Base-by-base conservation (phyloP, 2,113 vertebrate species). In the Sisor rabdophorus region DNA sequence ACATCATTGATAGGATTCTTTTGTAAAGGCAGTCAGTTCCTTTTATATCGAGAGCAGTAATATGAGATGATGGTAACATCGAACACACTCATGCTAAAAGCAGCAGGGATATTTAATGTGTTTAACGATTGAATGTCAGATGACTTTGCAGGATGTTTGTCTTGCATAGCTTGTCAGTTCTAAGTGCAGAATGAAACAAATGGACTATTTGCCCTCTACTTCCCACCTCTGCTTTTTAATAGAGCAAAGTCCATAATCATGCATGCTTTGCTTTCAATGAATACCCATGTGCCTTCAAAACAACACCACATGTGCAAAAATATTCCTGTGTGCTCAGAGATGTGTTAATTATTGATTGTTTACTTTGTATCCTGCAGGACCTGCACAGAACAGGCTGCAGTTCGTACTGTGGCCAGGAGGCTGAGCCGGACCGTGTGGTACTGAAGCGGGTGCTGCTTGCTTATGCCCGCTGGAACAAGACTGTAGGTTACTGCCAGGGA, bases 401-500 rank as follows among this genome's bases (percentile, higher is more conserved):
- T 78, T 94, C 94, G 16, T 96, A 95, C 79, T 95, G 94, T 76
- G 94, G 94, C 74, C 94, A 95, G 79, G 94, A 96, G 84, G 94
- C 93, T 32, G 94, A 96, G 82, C 93, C 93, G 81, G 94, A 96
- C 87, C 89, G 94, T 71, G 94, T 96, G 30, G 92, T 95, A 11
- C 20, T 96, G 53, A 96, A 96, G 82, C 86, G 94, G 0, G 94
- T 95, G 32, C 87, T 96, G 54, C 77, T 95, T 79, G 94, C 94
- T 0, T 95, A 94, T 3, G 94, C 94, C 53, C 91, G 94, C 11
- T 96, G 94, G 94, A 96, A 96, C 84, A 95, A 96, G 85, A 90
- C 89, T 53, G 93, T 96, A 9, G 94, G 94, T 11, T 96, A 96
- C 77, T 96, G 94, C 78, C 94, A 96, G 86, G 94, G 94, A 60